phyloP scores from a whole-genome alignment of 2,888 invertebrate genomes.

The Abrostola tripartita region DNA sequence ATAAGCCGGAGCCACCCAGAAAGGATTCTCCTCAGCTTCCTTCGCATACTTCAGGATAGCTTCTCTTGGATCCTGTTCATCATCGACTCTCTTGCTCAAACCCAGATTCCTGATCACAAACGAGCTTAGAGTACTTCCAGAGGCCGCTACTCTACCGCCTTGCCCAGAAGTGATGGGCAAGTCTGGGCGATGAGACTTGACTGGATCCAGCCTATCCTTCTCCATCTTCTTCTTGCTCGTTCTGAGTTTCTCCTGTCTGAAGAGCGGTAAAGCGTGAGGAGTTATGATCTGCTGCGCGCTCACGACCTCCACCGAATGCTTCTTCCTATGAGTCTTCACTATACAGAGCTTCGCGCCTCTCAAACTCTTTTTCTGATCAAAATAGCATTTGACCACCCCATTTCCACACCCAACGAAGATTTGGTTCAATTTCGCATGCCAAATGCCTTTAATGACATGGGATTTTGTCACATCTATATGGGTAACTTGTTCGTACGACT shows the following conservation, averaged over 20 bases:
- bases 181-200: slow-evolving; percentile 94
- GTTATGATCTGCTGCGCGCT: slow-evolving; percentile 98
- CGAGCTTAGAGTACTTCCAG: slow-evolving; percentile 98
- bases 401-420: slow-evolving; percentile 97
- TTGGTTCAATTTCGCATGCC: slow-evolving; percentile 99
- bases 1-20: slow-evolving; percentile 98
- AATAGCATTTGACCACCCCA: slow-evolving; percentile 96
- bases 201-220: slow-evolving; percentile 95
- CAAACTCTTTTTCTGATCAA: slow-evolving; percentile 95
- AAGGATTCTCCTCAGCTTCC: slow-evolving; percentile 98
- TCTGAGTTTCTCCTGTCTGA: slow-evolving; percentile 96
- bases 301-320: slow-evolving; percentile 95
- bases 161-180: slow-evolving; percentile 96
- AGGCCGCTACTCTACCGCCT: slow-evolving; percentile 97
- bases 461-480: slow-evolving; percentile 93
- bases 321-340: slow-evolving; percentile 93
- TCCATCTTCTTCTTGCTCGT: slow-evolving; percentile 97
- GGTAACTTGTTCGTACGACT: slow-evolving; percentile 92
- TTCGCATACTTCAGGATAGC: slow-evolving; percentile 98
- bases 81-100: slow-evolving; percentile 96
- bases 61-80: slow-evolving; percentile 97
- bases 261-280: slow-evolving; percentile 98
- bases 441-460: slow-evolving; percentile 95
- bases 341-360: slow-evolving; percentile 97
- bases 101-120: slow-evolving; percentile 98